Percentiles rank a stretch among this genome's conserved stretches.
phyloP scores from a whole-genome alignment of 2,797 vertebrate species.

The Myotis planiceps region DNA sequence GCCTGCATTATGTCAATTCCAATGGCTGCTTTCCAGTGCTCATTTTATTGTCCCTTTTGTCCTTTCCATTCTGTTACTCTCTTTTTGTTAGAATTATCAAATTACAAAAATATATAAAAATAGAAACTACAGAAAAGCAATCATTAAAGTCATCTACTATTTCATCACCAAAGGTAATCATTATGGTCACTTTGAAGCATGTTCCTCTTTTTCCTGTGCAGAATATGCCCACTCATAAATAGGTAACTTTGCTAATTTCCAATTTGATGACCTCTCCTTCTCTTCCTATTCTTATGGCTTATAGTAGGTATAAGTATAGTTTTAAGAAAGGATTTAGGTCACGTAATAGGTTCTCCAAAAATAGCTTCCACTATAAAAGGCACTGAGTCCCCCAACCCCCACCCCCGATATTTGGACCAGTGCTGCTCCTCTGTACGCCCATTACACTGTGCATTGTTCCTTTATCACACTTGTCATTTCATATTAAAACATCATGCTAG shows the following conservation, averaged over 20 bases:
- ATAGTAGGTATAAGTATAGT: background rate
- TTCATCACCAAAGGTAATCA: background rate
- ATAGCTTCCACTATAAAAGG: background rate
- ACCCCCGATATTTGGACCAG: accelerated
- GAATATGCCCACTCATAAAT: background rate
- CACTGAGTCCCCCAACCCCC: accelerated
- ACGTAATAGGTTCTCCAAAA: background rate
- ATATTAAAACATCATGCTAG: background rate
- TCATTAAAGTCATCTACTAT: background rate
- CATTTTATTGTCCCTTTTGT: background rate
- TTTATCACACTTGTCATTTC: background rate
- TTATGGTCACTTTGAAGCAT: background rate
- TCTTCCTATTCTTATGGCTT: background rate
- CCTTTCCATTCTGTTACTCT: background rate
- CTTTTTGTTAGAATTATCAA: background rate
- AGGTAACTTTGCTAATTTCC: background rate
- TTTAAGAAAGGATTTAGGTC: background rate
- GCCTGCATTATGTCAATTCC: background rate
- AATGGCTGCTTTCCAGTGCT: background rate
- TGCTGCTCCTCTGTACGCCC: accelerated
- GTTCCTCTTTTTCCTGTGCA: background rate
- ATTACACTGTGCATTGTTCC: background rate
- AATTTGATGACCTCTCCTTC: background rate
- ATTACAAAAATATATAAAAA: background rate
- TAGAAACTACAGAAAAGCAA: background rate